Evolutionary conservation across 2,113 vertebrate genomes (phyloP).

Genomic region (Trematocara unimaculatum): DNA sequence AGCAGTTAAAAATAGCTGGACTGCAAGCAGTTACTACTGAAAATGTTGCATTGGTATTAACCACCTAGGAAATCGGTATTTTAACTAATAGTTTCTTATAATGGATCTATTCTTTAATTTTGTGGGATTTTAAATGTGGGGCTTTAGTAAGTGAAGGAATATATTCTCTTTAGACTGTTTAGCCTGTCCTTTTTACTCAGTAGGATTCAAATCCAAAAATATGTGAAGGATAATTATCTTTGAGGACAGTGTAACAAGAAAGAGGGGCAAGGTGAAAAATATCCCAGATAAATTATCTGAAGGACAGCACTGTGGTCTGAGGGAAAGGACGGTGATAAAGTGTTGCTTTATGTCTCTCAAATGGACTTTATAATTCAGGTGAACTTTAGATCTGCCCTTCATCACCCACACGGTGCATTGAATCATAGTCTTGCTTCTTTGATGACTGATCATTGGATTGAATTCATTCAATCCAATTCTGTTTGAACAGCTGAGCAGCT

Average conservation of each 20-base stretch:
- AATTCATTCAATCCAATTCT: background rate
- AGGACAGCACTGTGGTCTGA: background rate
- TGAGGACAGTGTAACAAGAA: background rate
- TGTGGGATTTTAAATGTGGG: background rate
- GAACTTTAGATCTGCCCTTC: background rate
- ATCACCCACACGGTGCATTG: background rate
- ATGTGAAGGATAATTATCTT: background rate
- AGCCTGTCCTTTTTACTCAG: background rate
- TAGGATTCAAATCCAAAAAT: background rate
- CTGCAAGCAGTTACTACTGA: background rate
- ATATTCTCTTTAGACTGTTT: background rate
- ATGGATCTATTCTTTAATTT: background rate
- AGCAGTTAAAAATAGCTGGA: background rate
- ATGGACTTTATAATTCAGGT: background rate
- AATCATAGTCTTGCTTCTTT: background rate
- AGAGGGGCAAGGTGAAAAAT: background rate
- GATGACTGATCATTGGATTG: background rate
- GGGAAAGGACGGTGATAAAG: background rate
- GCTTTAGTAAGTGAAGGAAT: background rate
- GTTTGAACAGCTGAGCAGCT: background rate
- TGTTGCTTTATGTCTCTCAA: background rate
- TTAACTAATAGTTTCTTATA: background rate
- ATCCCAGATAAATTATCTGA: background rate
- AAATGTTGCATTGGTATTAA: background rate
- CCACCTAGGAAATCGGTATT: rapidly evolving